Base-by-base conservation (phyloP, 2,888 invertebrate genomes). In the Criorhina ranunculi region DNA sequence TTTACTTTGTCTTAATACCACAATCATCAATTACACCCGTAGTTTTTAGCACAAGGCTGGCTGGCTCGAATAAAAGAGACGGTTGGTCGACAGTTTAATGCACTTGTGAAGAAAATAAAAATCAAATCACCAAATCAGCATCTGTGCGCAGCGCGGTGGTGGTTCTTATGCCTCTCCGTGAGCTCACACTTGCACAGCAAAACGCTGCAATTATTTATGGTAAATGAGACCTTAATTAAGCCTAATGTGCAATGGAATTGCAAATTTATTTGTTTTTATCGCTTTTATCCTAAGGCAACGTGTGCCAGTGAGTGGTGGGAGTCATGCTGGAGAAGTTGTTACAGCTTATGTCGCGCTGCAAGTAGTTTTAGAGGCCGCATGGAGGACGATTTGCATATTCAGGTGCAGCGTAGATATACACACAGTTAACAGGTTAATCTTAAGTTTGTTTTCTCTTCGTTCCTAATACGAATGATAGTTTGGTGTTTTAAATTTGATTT, bases 191-290 rank as follows among this genome's bases (percentile, higher is more conserved):
- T 42, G 46, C 60, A 11, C 12, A 35, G 19, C 19, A 76, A 77
- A 62, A 24, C 72, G 60, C 37, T 40, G 64, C 86, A 79, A 83
- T 80, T 83, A 77, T 80, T 85, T 73, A 72, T 79, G 70, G 72
- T 77, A 78, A 85, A 86, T 81, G 77, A 81, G 78, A 70, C 86
- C 75, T 85, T 86, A 85, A 86, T 86, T 86, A 86, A 81, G 75
- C 72, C 59, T 81, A 86, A 86, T 86, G 80, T 72, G 66, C 77
- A 59, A 81, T 81, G 75, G 86, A 86, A 86, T 81, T 86, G 81
- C 81, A 81, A 81, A 86, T 80, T 80, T 80, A 76, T 85, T 85
- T 69, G 85, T 79, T 66, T 76, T 76, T 70, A 76, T 80, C 33
- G 62, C 29, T 69, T 70, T 33, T 17, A 66, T 64, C 46, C 40